These are phyloP conservation scores for Bilobella aurantiaca DNA, from an alignment of 1,140 invertebrate genomes.

Conservation along the genomic window DNA sequence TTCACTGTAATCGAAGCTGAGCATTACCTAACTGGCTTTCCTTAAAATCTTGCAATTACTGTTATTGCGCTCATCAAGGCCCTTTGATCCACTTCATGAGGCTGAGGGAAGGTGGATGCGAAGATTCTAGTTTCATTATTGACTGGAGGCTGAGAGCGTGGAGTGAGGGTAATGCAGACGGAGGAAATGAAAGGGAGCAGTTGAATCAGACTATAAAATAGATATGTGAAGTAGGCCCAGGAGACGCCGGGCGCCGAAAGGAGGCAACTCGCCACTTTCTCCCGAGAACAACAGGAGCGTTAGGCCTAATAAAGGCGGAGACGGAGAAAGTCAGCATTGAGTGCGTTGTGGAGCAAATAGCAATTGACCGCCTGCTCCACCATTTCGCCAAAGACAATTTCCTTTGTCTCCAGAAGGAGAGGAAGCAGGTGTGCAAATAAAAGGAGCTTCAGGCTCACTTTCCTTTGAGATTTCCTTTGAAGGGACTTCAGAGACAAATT, in stretches of 20 bases:
- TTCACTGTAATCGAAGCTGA: too few species aligned
- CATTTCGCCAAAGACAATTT: not conserved
- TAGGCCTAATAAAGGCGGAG: not conserved
- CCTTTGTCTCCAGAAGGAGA: not conserved
- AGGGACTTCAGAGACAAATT: too few species aligned
- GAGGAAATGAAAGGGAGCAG: conserved; percentile 3
- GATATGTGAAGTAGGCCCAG: conserved; percentile 24
- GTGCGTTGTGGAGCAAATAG: not conserved
- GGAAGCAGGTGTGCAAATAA: not conserved
- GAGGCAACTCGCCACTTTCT: not conserved
- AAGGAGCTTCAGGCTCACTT: too few species aligned
- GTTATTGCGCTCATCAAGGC: not conserved
- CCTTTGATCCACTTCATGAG: too few species aligned
- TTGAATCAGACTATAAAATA: conserved; percentile 27
- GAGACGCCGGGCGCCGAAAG: conserved; percentile 14
- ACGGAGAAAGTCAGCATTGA: not conserved
- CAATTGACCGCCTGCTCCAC: not conserved
- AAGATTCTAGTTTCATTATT: too few species aligned
- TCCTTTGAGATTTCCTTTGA: too few species aligned
- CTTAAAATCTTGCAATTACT: not conserved
- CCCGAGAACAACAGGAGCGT: not conserved
- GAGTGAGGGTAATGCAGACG: too few species aligned
- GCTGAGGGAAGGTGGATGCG: too few species aligned
- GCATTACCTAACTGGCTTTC: too few species aligned
- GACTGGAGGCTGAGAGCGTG: too few species aligned